Conservation (phyloP, 92 coral and sea anemone species). For the Galaxea fascicularis region DNA sequence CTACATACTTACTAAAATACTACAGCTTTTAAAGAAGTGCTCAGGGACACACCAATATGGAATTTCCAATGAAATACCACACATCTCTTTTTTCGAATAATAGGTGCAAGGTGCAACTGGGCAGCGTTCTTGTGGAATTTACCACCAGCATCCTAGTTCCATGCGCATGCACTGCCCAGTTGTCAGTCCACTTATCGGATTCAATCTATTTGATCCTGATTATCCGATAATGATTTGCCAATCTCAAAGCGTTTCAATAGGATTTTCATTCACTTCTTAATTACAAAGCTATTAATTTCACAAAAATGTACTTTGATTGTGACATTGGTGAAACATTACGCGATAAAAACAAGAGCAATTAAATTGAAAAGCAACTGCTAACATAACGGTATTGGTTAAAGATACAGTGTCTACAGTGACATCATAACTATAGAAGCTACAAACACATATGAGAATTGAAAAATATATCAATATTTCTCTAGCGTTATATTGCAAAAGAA, state of each 20-base stretch:
- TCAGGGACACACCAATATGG: too few relatives aligned
- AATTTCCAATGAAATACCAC: too few relatives aligned
- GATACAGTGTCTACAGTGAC: background rate
- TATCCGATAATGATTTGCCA: background rate
- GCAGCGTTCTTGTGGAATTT: background rate
- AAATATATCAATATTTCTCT: background rate
- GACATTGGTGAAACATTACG: conserved; percentile 4
- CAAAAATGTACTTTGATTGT: background rate
- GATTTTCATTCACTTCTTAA: background rate
- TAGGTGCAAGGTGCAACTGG: background rate
- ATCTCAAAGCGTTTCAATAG: background rate
- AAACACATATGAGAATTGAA: background rate
- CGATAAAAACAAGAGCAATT: background rate
- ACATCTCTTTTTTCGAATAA: too few relatives aligned
- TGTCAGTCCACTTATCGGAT: background rate
- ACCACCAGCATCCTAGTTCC: background rate
- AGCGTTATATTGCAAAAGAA: background rate
- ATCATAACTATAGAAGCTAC: background rate
- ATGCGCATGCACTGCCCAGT: too few relatives aligned
- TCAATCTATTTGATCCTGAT: background rate
- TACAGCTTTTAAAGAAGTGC: too few relatives aligned
- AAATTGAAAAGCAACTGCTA: background rate
- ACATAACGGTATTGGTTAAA: background rate
- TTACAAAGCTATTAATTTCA: conserved; percentile 2
- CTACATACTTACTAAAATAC: too few relatives aligned